Base-by-base conservation (phyloP, 2,113 vertebrate species). In the Heptranchias perlo region DNA sequence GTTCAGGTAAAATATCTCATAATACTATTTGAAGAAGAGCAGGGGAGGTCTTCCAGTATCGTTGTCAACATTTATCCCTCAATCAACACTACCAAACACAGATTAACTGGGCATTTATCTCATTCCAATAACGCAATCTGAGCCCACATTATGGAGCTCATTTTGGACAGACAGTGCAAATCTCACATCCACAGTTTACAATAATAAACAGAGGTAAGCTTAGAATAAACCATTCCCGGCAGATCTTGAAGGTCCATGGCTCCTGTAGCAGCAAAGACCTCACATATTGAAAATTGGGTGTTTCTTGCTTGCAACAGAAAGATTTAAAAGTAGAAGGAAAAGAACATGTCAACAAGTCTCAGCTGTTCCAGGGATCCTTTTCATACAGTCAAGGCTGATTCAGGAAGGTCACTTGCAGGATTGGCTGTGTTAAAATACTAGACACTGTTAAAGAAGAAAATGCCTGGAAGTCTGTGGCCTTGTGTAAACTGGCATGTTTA, bases 401-500 rank as follows among this genome's bases (percentile, higher is more conserved):
- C 18, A 14, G 21, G 91, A 58, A 64, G 61, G n/a, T 44, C 58
- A 44, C 54, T 47, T 44, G 58, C 61, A 65, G 92, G 39, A 94
- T 62, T 65, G 35, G 44, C 8, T 69, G 39, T 94, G 64, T 65
- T 94, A 94, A 94, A 94, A 49, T 44, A 67, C 61, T 28, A 47
- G 62, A 11, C 39, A 94, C n/a, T 67, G 93, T 44, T 44, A 67
- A 49, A 94, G 64, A 94, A 28, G 44, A 47, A 67, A 67, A 47
- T 67, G 64, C 35, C 93, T 65, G 39, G 61, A 14, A 44, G 62
- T 10, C 93, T 28, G 93, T 49, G 18, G 44, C 62, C 39, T 87
- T 94, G 64, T 94, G 39, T 44, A 94, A 94, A 94, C 93, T 94
- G 64, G 21, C 7, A 67, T 67, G 93, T 94, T 94, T 67, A 67